Base-by-base conservation (phyloP, 1,140 invertebrate genomes). In the Rhagoletis pomonella region DNA sequence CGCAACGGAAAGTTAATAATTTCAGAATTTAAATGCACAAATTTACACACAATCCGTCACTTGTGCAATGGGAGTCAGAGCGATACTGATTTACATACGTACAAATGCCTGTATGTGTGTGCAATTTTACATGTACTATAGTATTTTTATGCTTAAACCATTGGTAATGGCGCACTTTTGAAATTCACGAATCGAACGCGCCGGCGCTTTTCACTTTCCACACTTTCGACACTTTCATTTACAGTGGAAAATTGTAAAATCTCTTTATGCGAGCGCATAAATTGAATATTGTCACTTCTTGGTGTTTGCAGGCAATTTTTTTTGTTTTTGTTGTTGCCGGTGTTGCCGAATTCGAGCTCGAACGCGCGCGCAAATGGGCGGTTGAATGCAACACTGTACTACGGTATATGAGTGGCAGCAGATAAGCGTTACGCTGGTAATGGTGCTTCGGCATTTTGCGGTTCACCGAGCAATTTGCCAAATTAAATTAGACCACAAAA, bases 401-500 rank as follows among this genome's bases (percentile, higher is more conserved):
- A 14, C 47, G 44, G 19, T 47, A 81, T 19, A 10, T 19, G 42
- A 47, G 42, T 73, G 17, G 42, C 67, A 14, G 64, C 29, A 19
- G 73, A 81, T 81, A 50, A 58, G 17, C 44, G 17, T 81, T 29
- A n/a, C 44, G 47, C 10, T 81, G 44, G 47, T 81, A 55, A 17
- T 81, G 73, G 73, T 81, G 47, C 44, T 81, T 19, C n/a, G 19
- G 73, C 84, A 85, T 29, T 62, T 77, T 64, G 65, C 77, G 65
- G 64, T 87, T 62, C 60, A 85, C 42, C 88, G 59, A 89, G 86
- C 89, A 87, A 87, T 90, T 88, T 89, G 87, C 85, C 85, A 90
- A 90, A 90, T 89, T 88, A 90, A 91, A 91, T 91, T 89, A 90
- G 90, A 91, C 91, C 91, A 89, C 91, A 92, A 91, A 91, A 88